These are phyloP conservation scores for Scaptomyza tumidula DNA, from an alignment of 2,888 invertebrate species.

Conservation along the genomic window DNA sequence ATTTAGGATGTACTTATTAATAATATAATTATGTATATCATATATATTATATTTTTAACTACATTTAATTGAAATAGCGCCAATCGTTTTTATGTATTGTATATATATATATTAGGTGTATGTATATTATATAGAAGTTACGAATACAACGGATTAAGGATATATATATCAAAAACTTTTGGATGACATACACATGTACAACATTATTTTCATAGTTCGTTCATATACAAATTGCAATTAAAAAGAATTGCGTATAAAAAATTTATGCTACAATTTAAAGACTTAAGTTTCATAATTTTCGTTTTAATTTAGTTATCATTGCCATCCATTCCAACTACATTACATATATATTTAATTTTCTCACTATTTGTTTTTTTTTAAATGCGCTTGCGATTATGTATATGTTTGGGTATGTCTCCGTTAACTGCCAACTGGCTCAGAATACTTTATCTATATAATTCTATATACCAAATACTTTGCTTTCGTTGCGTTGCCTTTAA, in stretches of 20 bases:
- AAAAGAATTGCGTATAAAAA: conserved; percentile 76
- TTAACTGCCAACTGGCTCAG: conserved; percentile 50
- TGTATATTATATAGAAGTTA: conserved; percentile 36
- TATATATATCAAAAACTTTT: conserved; percentile 41
- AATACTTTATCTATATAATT: conserved; percentile 45
- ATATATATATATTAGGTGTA: conserved; percentile 35
- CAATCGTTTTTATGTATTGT: conserved; percentile 54
- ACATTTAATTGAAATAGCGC: conserved; percentile 76
- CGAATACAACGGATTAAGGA: conserved; percentile 57
- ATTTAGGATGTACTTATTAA: conserved; percentile 26
- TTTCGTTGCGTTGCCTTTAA: conserved; percentile 67
- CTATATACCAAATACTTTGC: conserved; percentile 34
- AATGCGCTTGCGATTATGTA: conserved; percentile 79
- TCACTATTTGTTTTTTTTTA: conserved; percentile 41
- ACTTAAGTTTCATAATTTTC: conserved; percentile 63
- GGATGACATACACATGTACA: conserved; percentile 43
- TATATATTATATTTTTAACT: conserved; percentile 54
- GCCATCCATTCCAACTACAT: conserved; percentile 19
- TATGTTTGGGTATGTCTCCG: conserved; percentile 74
- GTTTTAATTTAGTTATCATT: conserved; percentile 60
- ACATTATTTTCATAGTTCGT: conserved; percentile 45
- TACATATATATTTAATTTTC: conserved; percentile 14
- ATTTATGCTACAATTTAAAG: conserved; percentile 72
- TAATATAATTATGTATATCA: conserved; percentile 10
- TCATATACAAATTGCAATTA: conserved; percentile 73